Evolutionary conservation across 2,888 invertebrate genomes (phyloP).

Genomic region (Loripinus fragilis): DNA sequence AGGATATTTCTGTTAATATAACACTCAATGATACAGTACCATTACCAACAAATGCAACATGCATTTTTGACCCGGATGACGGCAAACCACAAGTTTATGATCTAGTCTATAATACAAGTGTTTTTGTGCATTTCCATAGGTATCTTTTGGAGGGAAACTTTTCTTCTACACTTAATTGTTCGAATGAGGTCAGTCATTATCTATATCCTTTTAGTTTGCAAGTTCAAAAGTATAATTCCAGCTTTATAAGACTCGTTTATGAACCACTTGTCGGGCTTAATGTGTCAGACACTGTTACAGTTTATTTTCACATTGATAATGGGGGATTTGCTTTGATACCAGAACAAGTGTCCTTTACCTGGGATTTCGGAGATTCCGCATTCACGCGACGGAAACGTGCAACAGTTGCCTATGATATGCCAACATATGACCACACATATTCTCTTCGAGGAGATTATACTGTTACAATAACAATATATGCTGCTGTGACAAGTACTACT

Average conservation of each 20-base stretch:
- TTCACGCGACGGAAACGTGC: not conserved
- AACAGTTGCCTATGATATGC: slow-evolving; percentile 25
- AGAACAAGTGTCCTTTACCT: slow-evolving; percentile 25
- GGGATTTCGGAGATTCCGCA: slow-evolving; percentile 36
- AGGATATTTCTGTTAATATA: slow-evolving; percentile 41
- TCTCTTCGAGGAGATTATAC: slow-evolving; percentile 44
- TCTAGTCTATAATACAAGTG: slow-evolving; percentile 22
- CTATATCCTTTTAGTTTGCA: slow-evolving; percentile 35
- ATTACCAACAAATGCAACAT: slow-evolving; percentile 53
- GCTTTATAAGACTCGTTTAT: slow-evolving; percentile 32
- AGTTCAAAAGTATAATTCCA: slow-evolving; percentile 42
- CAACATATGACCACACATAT: slow-evolving; percentile 38
- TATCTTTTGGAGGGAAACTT: slow-evolving; percentile 45
- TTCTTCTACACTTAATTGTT: slow-evolving; percentile 43
- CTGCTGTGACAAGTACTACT: slow-evolving; percentile 38
- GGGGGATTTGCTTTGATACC: slow-evolving; percentile 46
- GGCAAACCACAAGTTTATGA: slow-evolving; percentile 12
- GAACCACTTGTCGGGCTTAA: slow-evolving; percentile 44
- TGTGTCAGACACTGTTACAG: slow-evolving; percentile 49
- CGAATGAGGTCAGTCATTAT: slow-evolving; percentile 47
- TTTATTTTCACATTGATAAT: slow-evolving; percentile 54
- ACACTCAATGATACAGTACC: slow-evolving; percentile 39
- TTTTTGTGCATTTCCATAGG: slow-evolving; percentile 35
- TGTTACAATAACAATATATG: slow-evolving; percentile 28
- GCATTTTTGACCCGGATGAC: slow-evolving; percentile 45